Evolutionary conservation across 2,888 invertebrate species (phyloP), one percentile per base, ranked within the genome.

Genomic region (Dolomedes plantarius): DNA sequence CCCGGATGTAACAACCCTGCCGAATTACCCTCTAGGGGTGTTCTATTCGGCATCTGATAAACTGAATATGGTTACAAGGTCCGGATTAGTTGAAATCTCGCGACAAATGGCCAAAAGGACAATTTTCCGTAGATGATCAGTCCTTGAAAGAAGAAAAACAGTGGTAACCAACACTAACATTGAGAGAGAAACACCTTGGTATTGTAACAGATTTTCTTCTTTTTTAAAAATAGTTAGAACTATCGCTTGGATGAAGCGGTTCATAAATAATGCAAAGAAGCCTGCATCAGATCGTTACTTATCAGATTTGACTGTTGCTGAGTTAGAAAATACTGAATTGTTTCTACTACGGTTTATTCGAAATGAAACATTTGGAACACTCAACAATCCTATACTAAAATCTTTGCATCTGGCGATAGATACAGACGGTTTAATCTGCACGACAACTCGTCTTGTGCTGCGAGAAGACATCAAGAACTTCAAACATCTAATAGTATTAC

Each of bases 401-500:
- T 46, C 46, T 46, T 46, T 46, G 46, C 46, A 16, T 16, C 16
- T 7, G 46, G 46, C 46, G 16, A 46, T 46, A 46, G 79, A 79
- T 50, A 41, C 79, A 39, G 46, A 79, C 72, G 73, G 79, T 31
- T 32, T 79, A 13, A 65, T 73, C 56, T 19, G 72, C 29, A 23
- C 72, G 50, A 71, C 39, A 23, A 62, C 79, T 29, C 39, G 64
- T 28, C 16, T 65, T n/a, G 41, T 41, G 31, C 29, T 79, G 9
- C 29, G 62, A 46, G 68, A 72, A 27, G 72, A 79, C 62, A 31
- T 67, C 23, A 64, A 65, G 27, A 64, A 16, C 16, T 46, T 16
- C 46, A 46, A 46, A 46, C 46, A 16, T 16, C 46, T 46, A 7
- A 46, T 46, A 46, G 46, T 46, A 16, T 46, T 46, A 46, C 46